phyloP scores from a whole-genome alignment of 2,797 vertebrate genomes.

The Xiphorhynchus erythropygius region DNA sequence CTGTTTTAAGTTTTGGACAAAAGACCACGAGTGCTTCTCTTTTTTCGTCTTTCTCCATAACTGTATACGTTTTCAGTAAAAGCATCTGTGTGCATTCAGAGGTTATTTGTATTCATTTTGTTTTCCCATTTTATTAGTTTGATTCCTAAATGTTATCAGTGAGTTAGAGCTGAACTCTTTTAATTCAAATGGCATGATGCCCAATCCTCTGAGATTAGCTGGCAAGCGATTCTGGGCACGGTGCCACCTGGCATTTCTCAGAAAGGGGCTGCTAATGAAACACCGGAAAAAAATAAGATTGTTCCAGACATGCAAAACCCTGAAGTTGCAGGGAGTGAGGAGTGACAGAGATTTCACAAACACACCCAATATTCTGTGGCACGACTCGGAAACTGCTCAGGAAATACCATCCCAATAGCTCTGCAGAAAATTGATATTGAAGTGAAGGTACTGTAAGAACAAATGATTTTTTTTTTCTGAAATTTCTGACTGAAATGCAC shows the following conservation, averaged over 20 bases:
- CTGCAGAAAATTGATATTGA: background rate
- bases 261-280: constrained; percentile 62
- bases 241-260: constrained; percentile 58
- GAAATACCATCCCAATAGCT: constrained; percentile 50
- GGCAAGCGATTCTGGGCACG: constrained; percentile 53
- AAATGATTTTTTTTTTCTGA: background rate
- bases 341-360: constrained; percentile 60
- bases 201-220: constrained; percentile 61
- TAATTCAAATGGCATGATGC: constrained; percentile 58
- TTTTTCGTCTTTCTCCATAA: background rate
- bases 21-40: background rate
- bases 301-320: constrained; percentile 56
- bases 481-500: background rate
- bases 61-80: background rate
- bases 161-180: constrained; percentile 40
- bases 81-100: background rate
- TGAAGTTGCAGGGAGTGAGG: constrained; percentile 38
- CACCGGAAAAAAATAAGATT: constrained; percentile 60
- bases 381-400: background rate
- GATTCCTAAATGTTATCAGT: constrained; percentile 56
- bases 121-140: constrained; percentile 42
- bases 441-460: background rate
- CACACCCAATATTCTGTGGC: constrained; percentile 51
- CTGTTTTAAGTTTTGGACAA: background rate
- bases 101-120: background rate